A percentile compares a stretch with the other conserved stretches of the same genome.
Evolutionary conservation across 2,797 vertebrate species (phyloP).

Genomic region (Phoeniculus purpureus): DNA sequence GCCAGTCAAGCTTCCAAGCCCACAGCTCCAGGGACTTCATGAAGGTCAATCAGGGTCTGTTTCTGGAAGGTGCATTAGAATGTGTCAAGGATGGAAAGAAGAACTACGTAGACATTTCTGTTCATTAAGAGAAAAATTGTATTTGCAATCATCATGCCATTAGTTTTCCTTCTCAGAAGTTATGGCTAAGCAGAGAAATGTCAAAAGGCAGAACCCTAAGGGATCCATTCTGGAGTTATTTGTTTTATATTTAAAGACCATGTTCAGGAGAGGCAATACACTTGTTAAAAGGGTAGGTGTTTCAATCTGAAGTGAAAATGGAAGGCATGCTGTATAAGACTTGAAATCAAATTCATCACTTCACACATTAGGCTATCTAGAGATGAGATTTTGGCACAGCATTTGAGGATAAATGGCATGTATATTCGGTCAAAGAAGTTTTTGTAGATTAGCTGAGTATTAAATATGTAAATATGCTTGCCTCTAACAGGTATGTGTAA

Average conservation of each 20-base stretch:
- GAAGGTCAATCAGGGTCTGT: background rate
- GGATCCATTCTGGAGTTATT: constrained; percentile 1
- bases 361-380: constrained; percentile 63
- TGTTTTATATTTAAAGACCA: constrained; percentile 48
- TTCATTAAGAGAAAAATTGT: background rate
- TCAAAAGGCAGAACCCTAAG: constrained; percentile 22
- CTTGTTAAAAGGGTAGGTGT: constrained; percentile 63
- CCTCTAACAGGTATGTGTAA: constrained; percentile 41
- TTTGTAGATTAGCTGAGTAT: constrained; percentile 46
- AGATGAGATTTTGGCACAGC: constrained; percentile 45
- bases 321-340: constrained; percentile 43
- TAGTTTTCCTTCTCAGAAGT: constrained; percentile 2
- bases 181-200: background rate
- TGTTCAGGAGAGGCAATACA: constrained; percentile 17
- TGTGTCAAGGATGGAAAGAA: background rate
- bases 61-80: background rate
- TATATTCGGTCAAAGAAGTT: constrained; percentile 47
- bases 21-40: background rate
- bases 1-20: background rate
- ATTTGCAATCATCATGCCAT: background rate
- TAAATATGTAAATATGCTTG: constrained; percentile 29
- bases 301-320: constrained; percentile 57
- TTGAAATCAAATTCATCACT: constrained; percentile 62
- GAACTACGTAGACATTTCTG: background rate
- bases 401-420: constrained; percentile 35